Base-by-base conservation (phyloP, 2,888 invertebrate genomes). In the Leptinotarsa haldemani region DNA sequence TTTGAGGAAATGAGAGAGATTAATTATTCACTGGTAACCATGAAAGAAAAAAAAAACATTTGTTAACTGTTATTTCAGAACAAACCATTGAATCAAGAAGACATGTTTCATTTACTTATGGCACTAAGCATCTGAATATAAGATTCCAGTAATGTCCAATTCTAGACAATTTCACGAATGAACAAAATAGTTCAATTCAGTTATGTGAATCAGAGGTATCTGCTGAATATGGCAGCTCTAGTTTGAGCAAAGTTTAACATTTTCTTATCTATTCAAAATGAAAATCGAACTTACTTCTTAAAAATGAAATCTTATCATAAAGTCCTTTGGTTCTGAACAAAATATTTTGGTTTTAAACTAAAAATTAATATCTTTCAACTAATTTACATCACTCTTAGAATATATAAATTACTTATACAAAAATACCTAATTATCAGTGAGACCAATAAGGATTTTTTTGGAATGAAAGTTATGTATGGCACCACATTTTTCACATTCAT, bases 401-500 rank as follows among this genome's bases (percentile, higher is more conserved):
- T 78, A 81, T 79, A 79, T 80, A 79, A 78, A 81, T 80, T 82
- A 82, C 79, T 81, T 82, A 82, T 83, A 83, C 80, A 84, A 84
- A 84, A 84, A 83, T 83, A 84, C 82, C 82, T 82, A 82, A 82
- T 83, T 81, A 81, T 82, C 78, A 76, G 76, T 80, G 76, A 80
- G 79, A 81, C 79, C 79, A 79, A 74, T 76, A 75, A 77, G 79
- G 80, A 79, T 78, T 76, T 79, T 25, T 79, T 79, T 82, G 81
- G 82, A 84, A 84, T 83, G 83, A 82, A 79, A 80, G 78, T 76
- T 79, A 78, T 80, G 79, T 80, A 83, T 84, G 83, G 83, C 83
- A 83, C 83, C 80, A 80, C 77, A 71, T 75, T 69, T 78, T 77
- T 75, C 77, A 78, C 75, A 80, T 81, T 84, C 84, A 86, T 78